Percentiles rank a stretch among this genome's conserved stretches.
phyloP scores from a whole-genome alignment of 2,113 vertebrate species.

The Onychostruthus taczanowskii region DNA sequence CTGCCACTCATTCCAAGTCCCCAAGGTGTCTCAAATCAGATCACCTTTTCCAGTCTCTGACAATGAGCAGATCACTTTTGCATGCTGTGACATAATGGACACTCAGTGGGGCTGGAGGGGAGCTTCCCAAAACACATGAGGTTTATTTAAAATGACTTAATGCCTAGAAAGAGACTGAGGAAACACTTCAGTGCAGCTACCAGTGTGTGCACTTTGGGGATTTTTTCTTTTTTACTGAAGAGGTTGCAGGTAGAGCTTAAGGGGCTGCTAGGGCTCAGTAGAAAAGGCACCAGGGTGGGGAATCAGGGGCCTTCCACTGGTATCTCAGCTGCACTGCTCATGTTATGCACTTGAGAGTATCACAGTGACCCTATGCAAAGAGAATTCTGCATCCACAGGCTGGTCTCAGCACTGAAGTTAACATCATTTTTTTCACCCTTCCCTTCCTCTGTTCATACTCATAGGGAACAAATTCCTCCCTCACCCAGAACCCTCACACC shows the following conservation, averaged over 20 bases:
- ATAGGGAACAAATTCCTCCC: not conserved
- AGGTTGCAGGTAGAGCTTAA: not conserved
- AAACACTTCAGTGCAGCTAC: not conserved
- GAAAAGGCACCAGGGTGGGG: not conserved
- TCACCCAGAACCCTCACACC: not conserved
- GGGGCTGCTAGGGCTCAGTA: not conserved
- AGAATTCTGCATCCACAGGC: not conserved
- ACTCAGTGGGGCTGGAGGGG: not conserved
- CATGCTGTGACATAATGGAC: fast-evolving
- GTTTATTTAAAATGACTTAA: not conserved
- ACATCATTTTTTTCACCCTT: not conserved
- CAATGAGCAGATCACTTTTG: not conserved
- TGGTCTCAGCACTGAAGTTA: not conserved
- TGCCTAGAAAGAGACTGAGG: not conserved
- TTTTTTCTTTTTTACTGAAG: not conserved
- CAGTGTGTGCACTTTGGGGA: not conserved
- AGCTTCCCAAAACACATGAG: not conserved
- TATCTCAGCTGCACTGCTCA: fast-evolving
- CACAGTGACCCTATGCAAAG: not conserved
- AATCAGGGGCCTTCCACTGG: not conserved
- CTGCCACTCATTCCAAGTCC: not conserved
- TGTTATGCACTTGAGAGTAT: not conserved
- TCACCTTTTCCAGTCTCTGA: not conserved
- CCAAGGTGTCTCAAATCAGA: not conserved
- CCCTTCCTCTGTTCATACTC: not conserved